Percentiles rank a stretch among this genome's conserved stretches.
These are phyloP conservation scores for Athetis lepigone DNA, from an alignment of 2,888 invertebrate species.

Conservation along the genomic window DNA sequence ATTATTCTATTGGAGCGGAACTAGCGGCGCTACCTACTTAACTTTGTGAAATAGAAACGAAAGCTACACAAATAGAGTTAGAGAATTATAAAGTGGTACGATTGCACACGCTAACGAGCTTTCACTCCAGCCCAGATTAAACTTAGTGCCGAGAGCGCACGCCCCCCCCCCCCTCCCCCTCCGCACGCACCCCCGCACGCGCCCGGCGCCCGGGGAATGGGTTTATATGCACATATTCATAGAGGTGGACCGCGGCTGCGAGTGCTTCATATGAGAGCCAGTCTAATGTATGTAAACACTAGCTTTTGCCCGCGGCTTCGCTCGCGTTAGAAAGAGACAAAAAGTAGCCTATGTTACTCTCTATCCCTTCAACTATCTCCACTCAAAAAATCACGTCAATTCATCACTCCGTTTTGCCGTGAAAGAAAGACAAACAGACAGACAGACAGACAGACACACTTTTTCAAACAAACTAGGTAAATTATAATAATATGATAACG, in stretches of 20 bases:
- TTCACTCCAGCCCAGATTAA: constrained; percentile 23
- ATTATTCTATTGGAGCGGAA: constrained; percentile 2
- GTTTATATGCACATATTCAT: constrained; percentile 24
- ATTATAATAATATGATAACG: no score
- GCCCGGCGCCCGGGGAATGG: neutral
- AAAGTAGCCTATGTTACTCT: no score
- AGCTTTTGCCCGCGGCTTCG: no score
- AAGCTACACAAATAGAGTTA: constrained; percentile 37
- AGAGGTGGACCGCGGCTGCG: neutral
- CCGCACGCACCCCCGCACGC: neutral
- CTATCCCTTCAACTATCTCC: no score
- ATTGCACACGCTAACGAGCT: constrained; percentile 42
- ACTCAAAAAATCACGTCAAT: no score
- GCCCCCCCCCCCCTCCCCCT: neutral
- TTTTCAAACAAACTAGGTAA: no score
- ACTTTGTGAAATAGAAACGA: constrained; percentile 37
- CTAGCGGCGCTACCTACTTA: constrained; percentile 14
- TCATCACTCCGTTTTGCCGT: no score
- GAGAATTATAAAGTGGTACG: constrained; percentile 30
- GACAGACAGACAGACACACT: no score
- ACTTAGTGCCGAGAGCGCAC: constrained; percentile 15
- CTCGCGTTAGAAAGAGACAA: no score
- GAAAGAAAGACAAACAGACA: no score
- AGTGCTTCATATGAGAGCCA: neutral
- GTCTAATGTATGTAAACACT: constrained; percentile 10